Evolutionary conservation across 1,140 invertebrate species (phyloP), one percentile per base, ranked within the genome.

Genomic region (Sesamia nonagrioides): DNA sequence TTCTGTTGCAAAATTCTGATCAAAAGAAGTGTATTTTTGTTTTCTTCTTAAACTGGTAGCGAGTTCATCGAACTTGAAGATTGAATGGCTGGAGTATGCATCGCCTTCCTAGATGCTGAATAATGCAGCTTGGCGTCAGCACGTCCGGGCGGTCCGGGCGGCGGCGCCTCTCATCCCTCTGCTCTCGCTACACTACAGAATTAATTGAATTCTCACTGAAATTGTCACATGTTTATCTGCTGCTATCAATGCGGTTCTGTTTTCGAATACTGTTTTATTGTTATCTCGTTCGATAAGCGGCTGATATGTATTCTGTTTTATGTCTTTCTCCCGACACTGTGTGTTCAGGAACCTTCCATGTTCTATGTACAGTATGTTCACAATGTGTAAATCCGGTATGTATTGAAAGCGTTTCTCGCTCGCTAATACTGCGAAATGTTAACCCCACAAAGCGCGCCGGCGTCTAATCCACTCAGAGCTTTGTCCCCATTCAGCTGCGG

Each of bases 31-130:
- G 15, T 35, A 61, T 75, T 75, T 77, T 77, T 54, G 18, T 77
- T 66, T 68, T 40, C 27, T n/a, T 35, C 17, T 61, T 48, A 75
- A 50, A 21, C 27, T 21, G 21, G 42, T 18, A 40, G 37, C n/a
- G 60, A 40, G 74, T 52, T 76, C 48, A n/a, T 40, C n/a, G 74
- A 66, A 45, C 72, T 40, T 48, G 74, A 7, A 35, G 42, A 21
- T 68, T 61, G 74, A 54, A 68, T 66, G 48, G 21, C 17, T 77
- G 50, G 33, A 54, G 74, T 58, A 81, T 81, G 79, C 79, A 81
- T 45, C 68, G 79, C 74, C 79, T 77, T 77, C 79, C 79, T 40
- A 71, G 45, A 52, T 73, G 45, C 74, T 81, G 74, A 81, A 81
- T 81, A 73, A 81, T 81, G 68, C 68, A 81, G 18, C 13, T 56